These are phyloP conservation scores for Silurus asotus DNA, from an alignment of 2,113 vertebrate genomes.

Conservation along the genomic window DNA sequence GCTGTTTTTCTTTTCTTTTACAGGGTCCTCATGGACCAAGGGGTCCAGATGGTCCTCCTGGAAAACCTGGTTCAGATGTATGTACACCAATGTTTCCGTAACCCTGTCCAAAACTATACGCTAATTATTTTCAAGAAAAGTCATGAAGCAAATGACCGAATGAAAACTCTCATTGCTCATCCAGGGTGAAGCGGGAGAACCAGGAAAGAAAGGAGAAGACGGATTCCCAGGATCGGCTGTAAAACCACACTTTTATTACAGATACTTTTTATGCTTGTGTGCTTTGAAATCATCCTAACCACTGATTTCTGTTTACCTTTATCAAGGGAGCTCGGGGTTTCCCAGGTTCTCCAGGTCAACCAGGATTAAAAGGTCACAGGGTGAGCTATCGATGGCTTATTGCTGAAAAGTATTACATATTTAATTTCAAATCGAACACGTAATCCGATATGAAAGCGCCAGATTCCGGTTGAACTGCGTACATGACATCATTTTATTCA, in stretches of 20 bases:
- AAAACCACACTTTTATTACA: slow-evolving; percentile 55
- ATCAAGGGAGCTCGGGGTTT: slow-evolving; percentile 87
- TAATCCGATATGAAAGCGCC: not conserved
- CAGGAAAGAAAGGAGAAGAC: slow-evolving; percentile 82
- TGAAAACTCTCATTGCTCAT: not conserved
- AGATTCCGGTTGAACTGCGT: not conserved
- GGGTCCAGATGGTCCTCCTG: slow-evolving; percentile 87
- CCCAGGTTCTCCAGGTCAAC: slow-evolving; percentile 90
- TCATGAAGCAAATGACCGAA: not conserved
- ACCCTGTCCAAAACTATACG: not conserved
- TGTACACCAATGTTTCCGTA: slow-evolving; percentile 57
- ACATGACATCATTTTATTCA: not conserved
- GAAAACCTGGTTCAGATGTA: slow-evolving; percentile 92
- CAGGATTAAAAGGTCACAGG: slow-evolving; percentile 88
- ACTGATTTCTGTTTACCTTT: not conserved
- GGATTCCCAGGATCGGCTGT: slow-evolving; percentile 89
- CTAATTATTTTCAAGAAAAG: not conserved
- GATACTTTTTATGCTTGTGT: not conserved
- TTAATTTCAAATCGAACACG: not conserved
- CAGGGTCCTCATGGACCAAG: slow-evolving; percentile 86
- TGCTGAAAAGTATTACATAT: not conserved
- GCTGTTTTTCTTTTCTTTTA: slow-evolving; percentile 9
- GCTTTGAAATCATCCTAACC: not conserved
- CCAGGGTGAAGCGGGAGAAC: slow-evolving; percentile 86
- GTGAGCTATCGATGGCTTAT: slow-evolving; percentile 68